Evolutionary conservation across 2,113 vertebrate genomes (phyloP), one percentile per base, ranked within the genome.

Genomic region (Arothron firmamentum): DNA sequence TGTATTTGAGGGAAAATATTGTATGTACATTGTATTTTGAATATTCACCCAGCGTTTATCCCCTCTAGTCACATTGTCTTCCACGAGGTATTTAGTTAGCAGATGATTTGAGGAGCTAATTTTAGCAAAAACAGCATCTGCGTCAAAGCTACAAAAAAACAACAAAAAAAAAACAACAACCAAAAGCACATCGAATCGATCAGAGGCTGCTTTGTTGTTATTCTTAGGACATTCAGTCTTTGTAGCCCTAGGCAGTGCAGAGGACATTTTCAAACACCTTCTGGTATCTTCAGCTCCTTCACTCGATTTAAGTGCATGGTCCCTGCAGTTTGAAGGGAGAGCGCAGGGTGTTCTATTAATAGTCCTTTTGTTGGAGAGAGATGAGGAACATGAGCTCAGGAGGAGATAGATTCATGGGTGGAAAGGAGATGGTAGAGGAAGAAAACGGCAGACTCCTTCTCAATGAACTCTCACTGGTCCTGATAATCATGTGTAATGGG

Each of bases 331-430:
- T 76, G 67, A 78, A 59, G 69, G 65, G 67, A 64, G 71, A 75
- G 70, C 77, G 75, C 68, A 64, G 75, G 56, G 56, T 71, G 68
- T 60, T 62, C 83, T 89, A 90, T 84, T 87, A 87, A 89, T 88
- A 90, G 81, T 66, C 20, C 78, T 75, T 79, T 75, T 77, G 78
- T 84, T 79, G 67, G 65, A 72, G 67, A 75, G n/a, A 73, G 69
- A 77, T 65, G 43, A 70, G 62, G 51, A 80, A 71, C 25, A 59
- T 75, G 62, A 78, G 72, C 59, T 31, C 58, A 74, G 70, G 57
- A 81, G 67, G 59, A 81, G 67, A 65, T 34, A 17, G 55, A 65
- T 56, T 46, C 61, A 77, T 64, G 60, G 56, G 47, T 69, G 65
- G 43, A 57, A 53, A 64, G 54, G 62, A 68, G 72, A 59, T 43